These are phyloP conservation scores for Mustela nigripes DNA, from an alignment of 2,113 vertebrate species.

Conservation along the genomic window DNA sequence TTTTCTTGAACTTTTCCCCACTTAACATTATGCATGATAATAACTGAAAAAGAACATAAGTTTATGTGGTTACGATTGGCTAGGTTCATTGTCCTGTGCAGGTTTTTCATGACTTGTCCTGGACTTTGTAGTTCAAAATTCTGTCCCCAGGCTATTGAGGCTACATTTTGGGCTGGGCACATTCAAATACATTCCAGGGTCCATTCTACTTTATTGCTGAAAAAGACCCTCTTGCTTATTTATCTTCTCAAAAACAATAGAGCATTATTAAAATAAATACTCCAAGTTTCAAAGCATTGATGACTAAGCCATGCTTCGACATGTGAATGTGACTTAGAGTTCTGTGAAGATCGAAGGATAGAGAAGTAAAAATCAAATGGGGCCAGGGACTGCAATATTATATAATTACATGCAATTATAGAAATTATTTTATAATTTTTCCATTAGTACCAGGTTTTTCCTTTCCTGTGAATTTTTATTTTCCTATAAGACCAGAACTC, in stretches of 20 bases:
- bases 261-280: neutral
- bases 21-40: neutral
- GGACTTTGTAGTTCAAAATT: neutral
- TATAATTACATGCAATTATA: neutral
- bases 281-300: neutral
- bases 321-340: neutral
- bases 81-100: neutral
- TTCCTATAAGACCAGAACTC: neutral
- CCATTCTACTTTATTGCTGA: neutral
- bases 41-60: neutral
- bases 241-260: neutral
- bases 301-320: neutral
- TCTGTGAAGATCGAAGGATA: neutral
- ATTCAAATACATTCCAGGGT: neutral
- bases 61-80: neutral
- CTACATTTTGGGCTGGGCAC: neutral
- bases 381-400: neutral
- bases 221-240: neutral
- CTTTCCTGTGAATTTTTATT: neutral
- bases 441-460: neutral
- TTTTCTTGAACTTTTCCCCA: conserved; percentile 6
- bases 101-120: conserved; percentile 19
- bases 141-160: neutral
- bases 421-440: neutral
- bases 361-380: neutral